These are phyloP conservation scores for Thalassarche chlororhynchos DNA, from an alignment of 2,113 vertebrate genomes.

Conservation along the genomic window DNA sequence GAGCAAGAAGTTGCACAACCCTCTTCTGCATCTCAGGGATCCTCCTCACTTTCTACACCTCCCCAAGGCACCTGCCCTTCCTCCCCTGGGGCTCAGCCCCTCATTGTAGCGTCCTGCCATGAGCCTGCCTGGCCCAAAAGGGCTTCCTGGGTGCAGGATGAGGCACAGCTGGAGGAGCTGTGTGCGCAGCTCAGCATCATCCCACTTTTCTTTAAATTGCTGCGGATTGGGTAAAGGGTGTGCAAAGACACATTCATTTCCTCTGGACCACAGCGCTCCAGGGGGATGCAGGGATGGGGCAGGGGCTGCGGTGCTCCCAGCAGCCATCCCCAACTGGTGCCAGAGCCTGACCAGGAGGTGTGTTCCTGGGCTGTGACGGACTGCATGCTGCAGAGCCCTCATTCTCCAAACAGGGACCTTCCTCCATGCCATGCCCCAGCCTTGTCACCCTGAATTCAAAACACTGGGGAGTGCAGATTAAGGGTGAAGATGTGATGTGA, in stretches of 20 bases:
- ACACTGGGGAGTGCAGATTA: not conserved
- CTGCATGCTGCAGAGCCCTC: not conserved
- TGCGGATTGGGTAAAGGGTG: not conserved
- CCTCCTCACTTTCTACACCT: not conserved
- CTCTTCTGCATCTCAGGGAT: not conserved
- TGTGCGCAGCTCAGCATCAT: not conserved
- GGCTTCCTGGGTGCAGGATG: not conserved
- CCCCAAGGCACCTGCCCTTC: not conserved
- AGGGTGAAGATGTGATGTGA: not conserved
- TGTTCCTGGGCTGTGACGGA: not conserved
- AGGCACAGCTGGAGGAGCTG: not conserved
- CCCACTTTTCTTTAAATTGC: not conserved
- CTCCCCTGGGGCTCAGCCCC: not conserved
- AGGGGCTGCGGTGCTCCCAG: not conserved
- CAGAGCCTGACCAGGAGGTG: not conserved
- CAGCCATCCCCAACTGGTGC: not conserved
- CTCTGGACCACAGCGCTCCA: rapidly evolving
- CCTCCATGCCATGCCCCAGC: not conserved
- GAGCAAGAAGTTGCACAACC: not conserved
- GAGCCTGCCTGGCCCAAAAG: not conserved
- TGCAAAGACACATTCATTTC: not conserved
- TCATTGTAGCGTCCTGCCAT: not conserved
- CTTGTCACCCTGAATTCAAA: not conserved
- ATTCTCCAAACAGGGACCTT: not conserved
- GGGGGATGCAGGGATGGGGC: not conserved